Evolutionary conservation across 2,888 invertebrate genomes (phyloP), one percentile per base, ranked within the genome.

Genomic region (Prenolepis imparis): DNA sequence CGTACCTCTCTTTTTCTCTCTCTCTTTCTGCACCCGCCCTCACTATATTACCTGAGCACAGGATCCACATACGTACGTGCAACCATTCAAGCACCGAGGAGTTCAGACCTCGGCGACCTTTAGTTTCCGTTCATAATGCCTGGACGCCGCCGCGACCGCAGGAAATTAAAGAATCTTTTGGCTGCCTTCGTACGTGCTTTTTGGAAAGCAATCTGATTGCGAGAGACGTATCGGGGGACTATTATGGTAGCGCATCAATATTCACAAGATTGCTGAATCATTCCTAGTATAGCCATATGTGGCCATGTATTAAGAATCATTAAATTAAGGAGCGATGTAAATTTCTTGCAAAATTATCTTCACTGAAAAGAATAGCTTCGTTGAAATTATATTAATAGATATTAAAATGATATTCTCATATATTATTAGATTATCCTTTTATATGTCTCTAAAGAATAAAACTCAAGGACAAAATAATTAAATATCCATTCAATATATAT

Each of bases 1-100:
- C 8, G 8, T 52, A n/a, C n/a, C n/a, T 52, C 52, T 66, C 68
- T 61, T 41, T 72, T 66, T 74, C 44, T 52, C 82, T 18, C 32
- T 32, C n/a, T 41, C n/a, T 55, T 5, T 18, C 55, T 66, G 36
- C 48, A 57, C 63, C 36, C 68, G 82, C 64, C 74, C 70, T 59
- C 85, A 64, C 81, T 85, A 67, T 72, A 70, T 78, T 78, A 78
- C 70, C 57, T 78, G 68, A 28, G 39, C 70, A 21, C 41, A 41
- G 80, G 85, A 83, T 63, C 84, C 85, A 61, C 86, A 86, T 87
- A 89, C 59, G 70, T 84, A 81, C 36, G 61, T 73, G 32, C 59
- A 59, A 70, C 73, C 28, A 77, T 80, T 57, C 73, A 73, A 8
- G 15, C 39, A 61, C 15, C 48, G 36, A 73, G 36, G 59, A 63